Base-by-base conservation (phyloP, 2,797 vertebrate genomes). In the Muscicapa comitata region DNA sequence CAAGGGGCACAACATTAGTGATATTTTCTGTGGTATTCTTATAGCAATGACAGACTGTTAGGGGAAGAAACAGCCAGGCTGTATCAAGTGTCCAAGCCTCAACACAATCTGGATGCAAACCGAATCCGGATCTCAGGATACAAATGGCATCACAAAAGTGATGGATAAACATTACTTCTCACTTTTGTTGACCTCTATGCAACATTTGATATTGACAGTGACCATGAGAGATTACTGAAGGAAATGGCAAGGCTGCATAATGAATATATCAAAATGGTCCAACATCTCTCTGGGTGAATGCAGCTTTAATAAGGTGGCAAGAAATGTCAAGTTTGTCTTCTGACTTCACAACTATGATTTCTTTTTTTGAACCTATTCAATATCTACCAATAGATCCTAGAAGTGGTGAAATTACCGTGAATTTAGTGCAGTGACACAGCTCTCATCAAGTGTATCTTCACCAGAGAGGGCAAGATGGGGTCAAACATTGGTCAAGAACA, bases 11-110 rank as follows among this genome's bases (percentile, higher is more conserved):
- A 93, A 77, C 37, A 37, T 77, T 93, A 37, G 73, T 58, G 23
- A 37, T 67, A 70, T 38, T 90, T 96, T 75, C 71, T 92, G 37
- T 78, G 23, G 24, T 58, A 28, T 31, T 78, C 25, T 58, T 81
- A 53, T 38, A 75, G 14, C 59, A 85, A n/a, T 55, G 68, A 91
- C 65, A 95, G 78, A 66, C 51, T 94, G 68, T 0, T 38, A 77
- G 57, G 50, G 28, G 33, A 90, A 91, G 81, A 94, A 87, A 67
- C 43, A 88, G 87, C 31, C 82, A 91, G 88, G 8, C 50, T 95
- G 74, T 86, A 93, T 55, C 62, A 96, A 90, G 62, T 80, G 81
- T 76, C 24, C 35, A 78, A 79, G 17, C 8, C 31, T 71, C 50
- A 29, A 8, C 14, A 23, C 10, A 82, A 68, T 77, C 50, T 77